These are phyloP conservation scores for Bombus difficillimus DNA, from an alignment of 1,140 invertebrate species.

Conservation along the genomic window DNA sequence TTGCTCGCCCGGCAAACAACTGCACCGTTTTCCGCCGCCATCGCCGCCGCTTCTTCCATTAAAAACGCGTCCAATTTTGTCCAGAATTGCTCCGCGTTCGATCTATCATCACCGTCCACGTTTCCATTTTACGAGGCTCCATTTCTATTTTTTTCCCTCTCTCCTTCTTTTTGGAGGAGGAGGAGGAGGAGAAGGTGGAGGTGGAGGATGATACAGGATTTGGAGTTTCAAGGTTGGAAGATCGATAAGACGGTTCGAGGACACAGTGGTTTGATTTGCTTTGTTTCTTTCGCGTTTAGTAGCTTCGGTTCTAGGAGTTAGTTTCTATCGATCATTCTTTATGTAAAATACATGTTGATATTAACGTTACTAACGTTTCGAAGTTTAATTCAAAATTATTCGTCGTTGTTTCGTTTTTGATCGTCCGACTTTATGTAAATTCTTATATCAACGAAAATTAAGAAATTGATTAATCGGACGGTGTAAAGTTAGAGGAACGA, in stretches of 20 bases:
- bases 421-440: no score
- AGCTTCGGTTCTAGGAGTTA: no score
- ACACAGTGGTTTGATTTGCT: no score
- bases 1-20: constrained; percentile 7
- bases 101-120: neutral
- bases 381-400: no score
- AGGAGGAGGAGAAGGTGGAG: rapidly evolving
- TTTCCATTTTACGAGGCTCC: neutral
- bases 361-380: no score
- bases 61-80: constrained; percentile 6
- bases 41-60: neutral
- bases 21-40: neutral
- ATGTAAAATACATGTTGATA: no score
- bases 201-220: neutral
- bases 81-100: constrained; percentile 9
- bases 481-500: no score
- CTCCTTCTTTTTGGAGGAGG: neutral
- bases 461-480: no score
- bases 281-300: no score
- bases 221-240: neutral
- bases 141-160: neutral
- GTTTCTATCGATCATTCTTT: no score
- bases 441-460: no score
- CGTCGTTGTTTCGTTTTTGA: no score
- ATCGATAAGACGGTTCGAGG: neutral